Conservation (phyloP, 2,888 invertebrate species). For the Tiliacea citrago region DNA sequence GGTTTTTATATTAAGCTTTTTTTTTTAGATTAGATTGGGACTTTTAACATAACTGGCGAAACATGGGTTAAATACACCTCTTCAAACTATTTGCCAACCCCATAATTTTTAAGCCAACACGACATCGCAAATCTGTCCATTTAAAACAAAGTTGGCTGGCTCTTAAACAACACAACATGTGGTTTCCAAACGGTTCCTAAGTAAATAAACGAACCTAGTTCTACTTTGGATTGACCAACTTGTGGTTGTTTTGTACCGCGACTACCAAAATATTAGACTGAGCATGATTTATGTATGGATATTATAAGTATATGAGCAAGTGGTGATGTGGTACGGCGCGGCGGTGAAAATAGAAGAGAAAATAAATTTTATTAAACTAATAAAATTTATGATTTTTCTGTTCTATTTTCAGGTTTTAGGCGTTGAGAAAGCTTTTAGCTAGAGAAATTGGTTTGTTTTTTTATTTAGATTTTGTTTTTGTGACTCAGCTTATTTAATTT, state of each 20-base stretch:
- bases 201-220: conserved; percentile 75
- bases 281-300: conserved; percentile 52
- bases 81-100: conserved; percentile 2
- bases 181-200: conserved; percentile 74
- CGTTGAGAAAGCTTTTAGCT: conserved; percentile 19
- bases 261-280: conserved; percentile 58
- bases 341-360: conserved; percentile 26
- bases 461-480: conserved; percentile 12
- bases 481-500: neutral
- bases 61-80: neutral
- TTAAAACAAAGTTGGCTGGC: conserved; percentile 56
- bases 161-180: conserved; percentile 72
- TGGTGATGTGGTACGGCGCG: conserved; percentile 30
- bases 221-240: conserved; percentile 54
- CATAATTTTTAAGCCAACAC: conserved; percentile 31
- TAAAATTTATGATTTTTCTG: conserved; percentile 32
- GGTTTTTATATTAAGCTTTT: too few relatives aligned
- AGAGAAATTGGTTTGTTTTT: conserved; percentile 2
- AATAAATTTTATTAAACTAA: conserved; percentile 19
- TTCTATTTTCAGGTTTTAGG: conserved; percentile 16
- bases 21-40: neutral
- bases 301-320: conserved; percentile 35
- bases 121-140: conserved; percentile 35
- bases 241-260: conserved; percentile 60
- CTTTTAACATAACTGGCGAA: neutral